phyloP scores from a whole-genome alignment of 2,113 vertebrate species.

The Rhagologus leucostigma region DNA sequence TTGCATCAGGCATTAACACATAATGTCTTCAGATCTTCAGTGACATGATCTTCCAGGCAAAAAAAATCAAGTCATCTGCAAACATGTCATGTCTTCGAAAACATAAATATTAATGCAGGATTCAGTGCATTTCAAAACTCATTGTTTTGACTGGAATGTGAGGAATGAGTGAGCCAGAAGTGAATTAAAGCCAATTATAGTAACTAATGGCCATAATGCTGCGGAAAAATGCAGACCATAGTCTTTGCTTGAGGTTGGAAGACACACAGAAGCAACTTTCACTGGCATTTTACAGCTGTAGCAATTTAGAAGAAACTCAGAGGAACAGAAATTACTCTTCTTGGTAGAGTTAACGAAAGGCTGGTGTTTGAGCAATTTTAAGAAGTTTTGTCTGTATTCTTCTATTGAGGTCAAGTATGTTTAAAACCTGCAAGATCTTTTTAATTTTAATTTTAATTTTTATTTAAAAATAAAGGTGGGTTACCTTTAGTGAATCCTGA shows the following conservation, averaged over 20 bases:
- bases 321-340: background rate
- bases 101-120: background rate
- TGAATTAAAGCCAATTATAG: background rate
- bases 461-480: background rate
- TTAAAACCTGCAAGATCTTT: background rate
- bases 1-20: background rate
- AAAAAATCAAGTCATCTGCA: background rate
- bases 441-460: no score
- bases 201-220: constrained; percentile 5
- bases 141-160: background rate
- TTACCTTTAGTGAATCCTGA: background rate
- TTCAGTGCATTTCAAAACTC: background rate
- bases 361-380: background rate
- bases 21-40: background rate
- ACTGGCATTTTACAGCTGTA: background rate
- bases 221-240: background rate
- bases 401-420: background rate
- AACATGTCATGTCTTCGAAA: background rate
- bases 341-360: background rate
- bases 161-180: background rate
- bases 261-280: background rate
- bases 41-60: background rate
- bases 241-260: background rate
- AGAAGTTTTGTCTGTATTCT: background rate
- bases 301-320: background rate